Evolutionary conservation across 2,113 vertebrate species (phyloP).

Genomic region (Osmerus eperlanus): DNA sequence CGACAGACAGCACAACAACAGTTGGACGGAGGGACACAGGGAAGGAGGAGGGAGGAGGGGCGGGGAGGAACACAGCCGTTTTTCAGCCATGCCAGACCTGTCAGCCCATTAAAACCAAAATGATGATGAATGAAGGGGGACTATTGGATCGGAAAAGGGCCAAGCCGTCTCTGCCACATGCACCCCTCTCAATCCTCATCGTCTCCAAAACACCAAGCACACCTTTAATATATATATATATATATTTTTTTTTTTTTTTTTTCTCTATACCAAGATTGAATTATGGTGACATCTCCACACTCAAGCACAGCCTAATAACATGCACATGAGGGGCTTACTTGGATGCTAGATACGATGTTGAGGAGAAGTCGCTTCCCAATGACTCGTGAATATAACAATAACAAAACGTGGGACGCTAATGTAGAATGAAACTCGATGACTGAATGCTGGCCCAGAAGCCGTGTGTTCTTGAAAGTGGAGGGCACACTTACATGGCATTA

Average conservation of each 20-base stretch:
- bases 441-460: no score
- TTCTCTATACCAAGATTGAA: neutral
- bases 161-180: slow-evolving; percentile 27
- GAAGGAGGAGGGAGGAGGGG: slow-evolving; percentile 15
- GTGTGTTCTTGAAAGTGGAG: no score
- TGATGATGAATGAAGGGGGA: slow-evolving; percentile 53
- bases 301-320: neutral
- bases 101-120: slow-evolving; percentile 53
- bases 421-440: no score
- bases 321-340: no score
- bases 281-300: neutral
- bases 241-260: no score
- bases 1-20: slow-evolving; percentile 45
- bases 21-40: slow-evolving; percentile 29
- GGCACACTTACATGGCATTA: no score
- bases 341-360: no score
- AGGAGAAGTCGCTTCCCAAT: no score
- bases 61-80: slow-evolving; percentile 24
- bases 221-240: no score
- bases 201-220: neutral
- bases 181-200: slow-evolving; percentile 43
- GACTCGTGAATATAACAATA: no score
- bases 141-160: slow-evolving; percentile 40
- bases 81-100: slow-evolving; percentile 38
- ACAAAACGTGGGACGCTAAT: no score